A percentile compares a stretch with the other conserved stretches of the same genome.
These are phyloP conservation scores for Cochlearius cochlearius DNA, from an alignment of 2,113 vertebrate genomes.

Conservation along the genomic window DNA sequence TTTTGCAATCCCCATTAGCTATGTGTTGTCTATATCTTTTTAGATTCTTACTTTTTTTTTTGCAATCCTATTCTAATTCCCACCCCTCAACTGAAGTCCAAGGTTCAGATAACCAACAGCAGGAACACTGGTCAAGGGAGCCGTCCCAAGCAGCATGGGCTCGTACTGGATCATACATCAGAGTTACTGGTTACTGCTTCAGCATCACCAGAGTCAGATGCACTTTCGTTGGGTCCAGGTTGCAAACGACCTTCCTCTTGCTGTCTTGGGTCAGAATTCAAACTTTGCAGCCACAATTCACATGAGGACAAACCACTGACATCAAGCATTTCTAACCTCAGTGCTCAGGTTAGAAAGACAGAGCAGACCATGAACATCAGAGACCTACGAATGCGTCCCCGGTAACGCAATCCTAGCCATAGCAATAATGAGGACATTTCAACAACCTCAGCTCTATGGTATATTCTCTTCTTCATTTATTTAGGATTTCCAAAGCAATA, in stretches of 20 bases:
- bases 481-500: background rate
- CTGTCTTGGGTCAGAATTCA: background rate
- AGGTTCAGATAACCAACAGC: background rate
- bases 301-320: background rate
- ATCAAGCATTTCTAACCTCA: background rate
- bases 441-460: background rate
- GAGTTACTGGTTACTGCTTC: background rate
- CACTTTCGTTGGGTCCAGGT: background rate
- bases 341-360: background rate
- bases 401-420: background rate
- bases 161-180: background rate
- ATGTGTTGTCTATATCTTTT: background rate
- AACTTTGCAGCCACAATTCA: background rate
- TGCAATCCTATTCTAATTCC: background rate
- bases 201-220: background rate
- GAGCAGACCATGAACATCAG: background rate
- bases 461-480: background rate
- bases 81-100: background rate
- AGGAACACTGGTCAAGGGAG: background rate
- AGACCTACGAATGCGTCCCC: rapidly evolving
- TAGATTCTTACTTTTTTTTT: background rate
- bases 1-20: constrained; percentile 20
- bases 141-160: background rate
- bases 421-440: background rate
- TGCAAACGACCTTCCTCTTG: background rate